Base-by-base conservation (phyloP, 2,888 invertebrate genomes). In the Alcis repandata region DNA sequence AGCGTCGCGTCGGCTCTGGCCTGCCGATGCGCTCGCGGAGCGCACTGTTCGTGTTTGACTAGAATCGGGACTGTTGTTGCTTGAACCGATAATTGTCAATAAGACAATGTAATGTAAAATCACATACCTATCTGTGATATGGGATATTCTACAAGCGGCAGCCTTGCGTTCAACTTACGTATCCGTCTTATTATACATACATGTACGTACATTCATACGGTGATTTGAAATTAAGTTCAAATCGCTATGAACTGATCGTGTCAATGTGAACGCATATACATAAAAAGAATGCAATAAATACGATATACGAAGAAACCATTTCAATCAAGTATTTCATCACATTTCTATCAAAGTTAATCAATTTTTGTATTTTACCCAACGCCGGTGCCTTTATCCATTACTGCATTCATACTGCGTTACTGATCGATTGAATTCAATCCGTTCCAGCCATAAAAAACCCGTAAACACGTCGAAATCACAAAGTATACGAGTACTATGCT, bases 1-100 rank as follows among this genome's bases (percentile, higher is more conserved):
- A 84, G 84, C 82, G 79, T 78, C 82, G 82, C 84, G 79, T 82
- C 84, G 80, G 72, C 80, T 76, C 76, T 79, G 76, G 73, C 76
- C 72, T 60, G 75, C 75, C 78, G 74, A 74, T 74, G 75, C 69
- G 71, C 75, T 76, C 65, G 72, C 73, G 33, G 41, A 68, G 54
- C 56, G 2, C 11, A 22, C 36, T 51, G 41, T 36, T 45, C 32
- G 46, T 32, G 20, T 48, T 59, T 41, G 19, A 63, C 48, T 53
- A 27, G 49, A 41, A 43, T 36, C 9, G 45, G 20, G 20, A 32
- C 19, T 45, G 13, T 48, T 48, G 54, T 59, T 53, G 19, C 33
- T 46, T 48, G 59, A 22, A 49, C 8, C 8, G n/a, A 13, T 15
- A 40, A 40, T 27, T 20, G 15, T 53, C 40, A 40, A 53, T 20